These are phyloP conservation scores for Aporophyla nigra DNA, from an alignment of 2,888 invertebrate species.

Conservation along the genomic window DNA sequence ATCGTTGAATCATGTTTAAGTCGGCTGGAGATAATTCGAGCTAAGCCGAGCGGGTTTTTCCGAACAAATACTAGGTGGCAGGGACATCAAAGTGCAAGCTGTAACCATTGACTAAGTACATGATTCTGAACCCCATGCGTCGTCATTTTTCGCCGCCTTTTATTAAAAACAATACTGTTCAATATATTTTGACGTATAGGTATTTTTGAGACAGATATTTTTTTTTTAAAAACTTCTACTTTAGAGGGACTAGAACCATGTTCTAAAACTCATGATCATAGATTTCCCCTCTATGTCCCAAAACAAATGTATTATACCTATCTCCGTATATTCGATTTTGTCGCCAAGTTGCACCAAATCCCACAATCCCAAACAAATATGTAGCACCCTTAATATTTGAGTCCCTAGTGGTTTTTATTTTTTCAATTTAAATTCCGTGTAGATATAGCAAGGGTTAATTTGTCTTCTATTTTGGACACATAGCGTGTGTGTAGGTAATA, in stretches of 20 bases:
- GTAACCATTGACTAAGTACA: too few relatives aligned
- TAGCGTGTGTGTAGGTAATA: constrained; percentile 21
- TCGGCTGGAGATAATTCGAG: background rate
- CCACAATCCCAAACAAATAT: background rate
- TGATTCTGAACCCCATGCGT: too few relatives aligned
- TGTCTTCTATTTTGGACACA: background rate
- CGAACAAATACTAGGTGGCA: background rate
- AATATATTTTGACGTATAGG: too few relatives aligned
- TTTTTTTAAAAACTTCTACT: too few relatives aligned
- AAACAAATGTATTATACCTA: too few relatives aligned
- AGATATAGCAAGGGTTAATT: constrained; percentile 8
- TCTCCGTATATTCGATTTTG: background rate
- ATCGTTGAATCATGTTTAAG: background rate
- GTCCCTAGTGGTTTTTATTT: background rate
- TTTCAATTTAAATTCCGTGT: background rate
- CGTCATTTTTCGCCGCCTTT: too few relatives aligned
- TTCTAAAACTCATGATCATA: too few relatives aligned
- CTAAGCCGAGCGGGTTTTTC: background rate
- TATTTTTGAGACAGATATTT: too few relatives aligned
- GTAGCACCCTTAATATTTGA: background rate
- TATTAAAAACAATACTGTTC: too few relatives aligned
- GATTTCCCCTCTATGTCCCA: too few relatives aligned
- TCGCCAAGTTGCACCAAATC: background rate
- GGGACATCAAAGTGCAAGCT: too few relatives aligned
- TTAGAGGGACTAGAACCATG: too few relatives aligned